Conservation (phyloP, 2,888 invertebrate species). For the Leucania comma region DNA sequence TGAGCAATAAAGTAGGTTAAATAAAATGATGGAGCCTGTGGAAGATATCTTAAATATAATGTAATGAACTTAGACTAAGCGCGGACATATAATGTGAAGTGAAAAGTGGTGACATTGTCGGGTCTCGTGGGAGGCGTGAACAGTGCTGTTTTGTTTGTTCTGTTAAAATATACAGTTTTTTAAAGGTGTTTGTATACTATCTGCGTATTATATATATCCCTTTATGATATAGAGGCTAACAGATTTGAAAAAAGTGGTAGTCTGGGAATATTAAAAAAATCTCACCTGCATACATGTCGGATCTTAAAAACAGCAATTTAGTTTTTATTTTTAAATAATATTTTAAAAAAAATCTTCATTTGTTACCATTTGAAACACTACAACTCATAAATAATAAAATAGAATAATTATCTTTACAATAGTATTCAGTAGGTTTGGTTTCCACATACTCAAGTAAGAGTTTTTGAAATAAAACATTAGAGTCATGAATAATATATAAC, state of each 20-base stretch:
- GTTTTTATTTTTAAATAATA: slow-evolving; percentile 1
- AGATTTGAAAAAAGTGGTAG: slow-evolving; percentile 42
- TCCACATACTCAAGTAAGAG: slow-evolving; percentile 49
- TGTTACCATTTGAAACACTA: slow-evolving; percentile 11
- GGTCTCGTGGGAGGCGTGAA: slow-evolving; percentile 63
- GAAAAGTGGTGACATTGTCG: slow-evolving; percentile 66
- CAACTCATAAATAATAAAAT: slow-evolving; percentile 6
- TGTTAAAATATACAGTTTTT: slow-evolving; percentile 69
- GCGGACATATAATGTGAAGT: slow-evolving; percentile 77
- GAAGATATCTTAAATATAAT: slow-evolving; percentile 71
- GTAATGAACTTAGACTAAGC: slow-evolving; percentile 71
- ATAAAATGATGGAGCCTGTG: slow-evolving; percentile 57
- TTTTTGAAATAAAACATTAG: slow-evolving; percentile 48
- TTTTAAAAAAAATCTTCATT: slow-evolving; percentile 11
- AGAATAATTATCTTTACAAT: slow-evolving; percentile 26
- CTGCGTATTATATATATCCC: slow-evolving; percentile 64
- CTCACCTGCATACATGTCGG: slow-evolving; percentile 23
- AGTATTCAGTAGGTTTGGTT: slow-evolving; percentile 34
- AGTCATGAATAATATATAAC: slow-evolving; percentile 37
- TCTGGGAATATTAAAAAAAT: slow-evolving; percentile 58
- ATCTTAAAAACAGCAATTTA: slow-evolving; percentile 20
- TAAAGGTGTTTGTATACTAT: slow-evolving; percentile 70
- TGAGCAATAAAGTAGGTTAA: slow-evolving; percentile 79
- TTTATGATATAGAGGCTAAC: slow-evolving; percentile 69
- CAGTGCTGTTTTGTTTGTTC: slow-evolving; percentile 68